These are phyloP conservation scores for Melanotaenia nigrans DNA, from an alignment of 2,797 vertebrate genomes.

Conservation along the genomic window DNA sequence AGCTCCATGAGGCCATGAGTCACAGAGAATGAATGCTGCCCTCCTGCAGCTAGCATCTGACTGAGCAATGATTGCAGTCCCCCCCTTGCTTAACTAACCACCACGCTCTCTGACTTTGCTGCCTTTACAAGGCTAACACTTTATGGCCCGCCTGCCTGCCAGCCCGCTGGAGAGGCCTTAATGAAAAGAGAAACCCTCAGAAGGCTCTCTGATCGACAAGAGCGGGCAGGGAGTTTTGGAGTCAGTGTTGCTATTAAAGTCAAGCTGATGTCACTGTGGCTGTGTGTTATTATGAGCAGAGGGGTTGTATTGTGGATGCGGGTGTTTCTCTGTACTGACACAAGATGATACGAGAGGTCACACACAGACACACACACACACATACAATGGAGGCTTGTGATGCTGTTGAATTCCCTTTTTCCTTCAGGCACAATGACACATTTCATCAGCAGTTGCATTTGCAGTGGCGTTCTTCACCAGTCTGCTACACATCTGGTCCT, in stretches of 20 bases:
- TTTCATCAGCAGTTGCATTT: slow-evolving; percentile 69
- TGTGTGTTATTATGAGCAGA: slow-evolving; percentile 29
- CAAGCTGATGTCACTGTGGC: slow-evolving; percentile 40
- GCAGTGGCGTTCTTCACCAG: slow-evolving; percentile 70
- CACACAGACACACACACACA: slow-evolving; percentile 9
- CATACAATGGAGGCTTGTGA: slow-evolving; percentile 34
- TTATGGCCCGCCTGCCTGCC: slow-evolving; percentile 43
- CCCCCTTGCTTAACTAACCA: slow-evolving; percentile 52
- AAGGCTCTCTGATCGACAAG: slow-evolving; percentile 33
- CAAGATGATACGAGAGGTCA: slow-evolving; percentile 48
- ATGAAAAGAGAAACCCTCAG: slow-evolving; percentile 58
- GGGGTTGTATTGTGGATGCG: slow-evolving; percentile 28
- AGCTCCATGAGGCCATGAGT: slow-evolving; percentile 68
- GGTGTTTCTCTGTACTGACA: slow-evolving; percentile 29
- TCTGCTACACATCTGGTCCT: slow-evolving; percentile 82
- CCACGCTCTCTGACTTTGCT: slow-evolving; percentile 58
- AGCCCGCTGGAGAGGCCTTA: slow-evolving; percentile 42
- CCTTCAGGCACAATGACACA: slow-evolving; percentile 72
- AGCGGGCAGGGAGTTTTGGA: slow-evolving; percentile 23
- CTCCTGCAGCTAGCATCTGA: slow-evolving; percentile 64
- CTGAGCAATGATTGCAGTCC: slow-evolving; percentile 68
- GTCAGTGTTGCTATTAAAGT: slow-evolving; percentile 27
- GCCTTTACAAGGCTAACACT: slow-evolving; percentile 65
- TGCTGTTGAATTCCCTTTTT: slow-evolving; percentile 54
- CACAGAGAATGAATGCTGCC: slow-evolving; percentile 65